Evolutionary conservation across 37 sponge, comb jelly and placozoan genomes (phyloP).

Genomic region (Chondrilla cf. caribensis): DNA sequence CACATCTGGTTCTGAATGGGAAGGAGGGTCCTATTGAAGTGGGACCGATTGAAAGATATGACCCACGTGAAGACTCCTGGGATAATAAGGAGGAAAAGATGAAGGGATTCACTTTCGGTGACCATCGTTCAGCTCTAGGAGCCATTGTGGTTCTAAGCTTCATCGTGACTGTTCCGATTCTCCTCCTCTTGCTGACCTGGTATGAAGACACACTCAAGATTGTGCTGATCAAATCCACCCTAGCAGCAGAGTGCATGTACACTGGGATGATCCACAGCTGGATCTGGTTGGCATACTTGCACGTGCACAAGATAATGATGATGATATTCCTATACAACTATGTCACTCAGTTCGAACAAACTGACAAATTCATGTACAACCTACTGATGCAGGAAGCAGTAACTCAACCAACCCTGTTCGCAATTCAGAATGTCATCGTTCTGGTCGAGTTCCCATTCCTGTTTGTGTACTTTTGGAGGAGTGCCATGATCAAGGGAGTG

Average conservation of each 20-base stretch:
- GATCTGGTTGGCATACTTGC: background rate
- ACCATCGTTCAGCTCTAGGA: too few species aligned
- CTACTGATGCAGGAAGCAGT: background rate
- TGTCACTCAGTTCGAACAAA: background rate
- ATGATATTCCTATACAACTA: background rate
- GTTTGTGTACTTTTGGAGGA: background rate
- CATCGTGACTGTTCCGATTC: background rate
- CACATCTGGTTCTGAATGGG: background rate
- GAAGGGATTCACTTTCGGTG: background rate
- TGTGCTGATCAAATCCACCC: background rate
- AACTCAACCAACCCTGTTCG: background rate
- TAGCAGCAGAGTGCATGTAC: conserved; percentile 11
- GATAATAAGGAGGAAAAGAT: background rate
- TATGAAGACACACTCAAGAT: background rate
- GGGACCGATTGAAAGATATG: background rate
- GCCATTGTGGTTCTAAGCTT: background rate
- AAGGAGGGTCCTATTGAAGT: conserved; percentile 6
- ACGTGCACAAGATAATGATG: background rate
- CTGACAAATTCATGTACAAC: background rate
- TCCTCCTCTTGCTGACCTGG: background rate
- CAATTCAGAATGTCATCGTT: background rate
- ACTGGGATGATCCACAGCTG: conserved; percentile 6
- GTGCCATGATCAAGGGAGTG: background rate
- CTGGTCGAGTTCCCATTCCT: background rate
- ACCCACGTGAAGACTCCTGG: background rate